Conservation (phyloP, 2,888 invertebrate species). For the Alitta virens region DNA sequence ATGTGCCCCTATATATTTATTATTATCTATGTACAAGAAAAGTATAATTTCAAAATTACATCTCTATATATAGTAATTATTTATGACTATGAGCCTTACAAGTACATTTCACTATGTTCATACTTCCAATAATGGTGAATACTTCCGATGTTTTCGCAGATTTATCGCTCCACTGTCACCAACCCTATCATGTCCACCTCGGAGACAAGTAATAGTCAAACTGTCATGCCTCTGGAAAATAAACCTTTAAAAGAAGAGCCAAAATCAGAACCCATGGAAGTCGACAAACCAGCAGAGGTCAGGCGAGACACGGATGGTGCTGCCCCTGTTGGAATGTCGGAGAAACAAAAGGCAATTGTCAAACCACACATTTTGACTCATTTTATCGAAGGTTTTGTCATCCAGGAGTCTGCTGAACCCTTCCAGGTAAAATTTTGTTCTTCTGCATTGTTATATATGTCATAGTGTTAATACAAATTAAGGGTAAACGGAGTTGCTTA, state of each 20-base stretch:
- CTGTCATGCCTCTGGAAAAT: not conserved
- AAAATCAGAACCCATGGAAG: slow-evolving; percentile 4
- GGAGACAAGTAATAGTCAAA: not conserved
- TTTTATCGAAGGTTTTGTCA: slow-evolving; percentile 94
- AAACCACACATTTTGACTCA: slow-evolving; percentile 94
- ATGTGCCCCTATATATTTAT: no score
- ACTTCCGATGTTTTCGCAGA: not conserved
- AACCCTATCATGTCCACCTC: not conserved
- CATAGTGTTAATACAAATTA: no score
- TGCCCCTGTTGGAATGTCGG: slow-evolving; percentile 27
- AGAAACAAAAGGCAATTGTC: slow-evolving; percentile 76
- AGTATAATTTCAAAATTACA: no score
- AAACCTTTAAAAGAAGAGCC: not conserved
- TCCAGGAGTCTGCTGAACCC: slow-evolving; percentile 75
- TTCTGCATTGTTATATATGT: no score
- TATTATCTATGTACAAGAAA: no score
- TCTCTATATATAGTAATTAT: no score
- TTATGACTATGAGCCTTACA: no score
- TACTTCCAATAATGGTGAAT: no score
- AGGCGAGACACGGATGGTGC: not conserved
- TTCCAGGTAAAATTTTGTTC: slow-evolving; percentile 55
- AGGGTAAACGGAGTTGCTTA: no score
- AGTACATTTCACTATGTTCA: no score
- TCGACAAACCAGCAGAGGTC: slow-evolving; percentile 1
- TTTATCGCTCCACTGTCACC: not conserved